phyloP scores from a whole-genome alignment of 2,797 vertebrate genomes.

The Acanthis flammea region DNA sequence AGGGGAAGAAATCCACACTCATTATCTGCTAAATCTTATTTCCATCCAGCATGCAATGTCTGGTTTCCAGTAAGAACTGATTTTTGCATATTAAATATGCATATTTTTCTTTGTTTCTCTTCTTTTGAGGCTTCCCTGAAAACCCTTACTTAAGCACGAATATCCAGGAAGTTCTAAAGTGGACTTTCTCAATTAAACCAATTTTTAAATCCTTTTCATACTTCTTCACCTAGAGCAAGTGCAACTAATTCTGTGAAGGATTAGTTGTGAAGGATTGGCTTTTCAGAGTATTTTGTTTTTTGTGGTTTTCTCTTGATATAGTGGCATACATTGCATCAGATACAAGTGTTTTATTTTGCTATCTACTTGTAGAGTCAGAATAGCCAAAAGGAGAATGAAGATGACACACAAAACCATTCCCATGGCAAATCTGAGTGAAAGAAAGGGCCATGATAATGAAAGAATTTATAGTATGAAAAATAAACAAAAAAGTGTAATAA shows the following conservation, averaged over 20 bases:
- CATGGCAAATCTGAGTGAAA: not conserved
- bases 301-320: not conserved
- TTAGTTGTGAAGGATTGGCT: not conserved
- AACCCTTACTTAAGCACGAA: not conserved
- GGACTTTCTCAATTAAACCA: not conserved
- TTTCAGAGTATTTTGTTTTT: not conserved
- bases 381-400: not conserved
- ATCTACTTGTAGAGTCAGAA: rapidly evolving
- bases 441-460: not conserved
- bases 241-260: not conserved
- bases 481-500: not conserved
- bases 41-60: not conserved
- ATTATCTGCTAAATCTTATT: not conserved
- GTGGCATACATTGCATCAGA: not conserved
- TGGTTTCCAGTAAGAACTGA: not conserved
- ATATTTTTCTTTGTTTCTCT: not conserved
- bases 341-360: not conserved
- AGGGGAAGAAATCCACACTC: not conserved
- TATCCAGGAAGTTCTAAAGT: not conserved
- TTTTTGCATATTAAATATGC: not conserved
- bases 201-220: not conserved
- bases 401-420: not conserved
- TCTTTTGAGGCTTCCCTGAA: not conserved
- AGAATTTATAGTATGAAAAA: not conserved
- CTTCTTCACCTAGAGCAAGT: not conserved